These are phyloP conservation scores for Pluvianellus socialis DNA, from an alignment of 2,113 vertebrate species.

Conservation along the genomic window DNA sequence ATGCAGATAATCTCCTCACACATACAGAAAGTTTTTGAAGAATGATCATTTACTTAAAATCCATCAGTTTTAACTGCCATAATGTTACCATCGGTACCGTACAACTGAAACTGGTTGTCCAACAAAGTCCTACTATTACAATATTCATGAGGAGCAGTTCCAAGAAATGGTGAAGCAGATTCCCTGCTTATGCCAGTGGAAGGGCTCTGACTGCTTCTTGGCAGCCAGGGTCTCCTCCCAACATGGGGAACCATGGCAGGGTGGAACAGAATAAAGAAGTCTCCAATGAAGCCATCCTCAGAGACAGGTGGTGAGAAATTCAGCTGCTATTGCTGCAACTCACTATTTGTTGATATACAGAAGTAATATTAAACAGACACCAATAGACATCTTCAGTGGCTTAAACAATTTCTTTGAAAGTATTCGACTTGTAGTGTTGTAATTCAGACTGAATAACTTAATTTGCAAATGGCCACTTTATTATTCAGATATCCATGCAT, in stretches of 20 bases:
- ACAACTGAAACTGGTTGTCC: not conserved
- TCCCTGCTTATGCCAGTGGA: not conserved
- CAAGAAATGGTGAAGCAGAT: not conserved
- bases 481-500: not conserved
- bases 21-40: not conserved
- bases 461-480: not conserved
- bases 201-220: not conserved
- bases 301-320: not conserved
- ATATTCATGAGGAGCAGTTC: not conserved
- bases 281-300: not conserved
- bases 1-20: not conserved
- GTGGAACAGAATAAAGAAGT: not conserved
- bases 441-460: not conserved
- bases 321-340: not conserved
- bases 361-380: not conserved
- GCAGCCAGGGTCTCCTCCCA: not conserved
- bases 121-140: not conserved
- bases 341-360: not conserved
- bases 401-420: not conserved
- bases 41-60: not conserved
- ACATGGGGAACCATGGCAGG: accelerated
- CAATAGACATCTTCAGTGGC: not conserved
- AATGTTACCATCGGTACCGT: not conserved
- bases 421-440: not conserved
- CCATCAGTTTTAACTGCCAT: accelerated